Conservation (phyloP, 2,888 invertebrate genomes). For the Leptarthrus brevirostris region DNA sequence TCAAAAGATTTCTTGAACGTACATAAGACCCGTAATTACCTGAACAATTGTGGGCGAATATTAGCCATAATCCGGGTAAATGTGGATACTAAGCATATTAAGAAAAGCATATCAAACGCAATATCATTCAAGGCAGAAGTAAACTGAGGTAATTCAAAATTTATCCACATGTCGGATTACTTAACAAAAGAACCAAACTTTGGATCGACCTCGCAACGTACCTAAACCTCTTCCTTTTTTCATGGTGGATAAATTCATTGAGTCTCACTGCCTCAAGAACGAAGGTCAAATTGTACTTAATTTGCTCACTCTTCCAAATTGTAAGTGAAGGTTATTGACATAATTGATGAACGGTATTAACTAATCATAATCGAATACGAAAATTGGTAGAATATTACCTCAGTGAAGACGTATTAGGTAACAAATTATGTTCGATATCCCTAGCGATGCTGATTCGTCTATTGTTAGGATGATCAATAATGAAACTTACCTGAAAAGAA, state of each 20-base stretch:
- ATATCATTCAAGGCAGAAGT: background rate
- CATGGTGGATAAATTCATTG: background rate
- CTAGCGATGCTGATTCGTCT: background rate
- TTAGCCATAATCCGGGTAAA: background rate
- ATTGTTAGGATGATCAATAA: conserved; percentile 11
- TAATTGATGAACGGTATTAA: conserved; percentile 14
- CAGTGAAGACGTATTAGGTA: conserved; percentile 1
- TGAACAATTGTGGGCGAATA: background rate
- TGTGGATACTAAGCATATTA: background rate
- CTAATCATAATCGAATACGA: conserved; percentile 2
- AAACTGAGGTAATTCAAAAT: background rate
- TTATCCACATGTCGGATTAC: too few species aligned
- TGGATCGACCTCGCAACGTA: too few species aligned
- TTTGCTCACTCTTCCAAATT: background rate
- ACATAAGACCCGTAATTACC: conserved; percentile 6
- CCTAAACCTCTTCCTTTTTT: background rate
- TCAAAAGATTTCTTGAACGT: background rate
- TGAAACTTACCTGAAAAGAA: conserved; percentile 30
- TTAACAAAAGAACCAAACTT: too few species aligned
- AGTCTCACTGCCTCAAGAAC: background rate
- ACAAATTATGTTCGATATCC: conserved; percentile 14
- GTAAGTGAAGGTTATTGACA: conserved; percentile 6
- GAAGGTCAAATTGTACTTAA: background rate
- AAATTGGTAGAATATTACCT: conserved; percentile 25
- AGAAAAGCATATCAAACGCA: background rate